Percentiles rank a stretch among this genome's conserved stretches.
Evolutionary conservation across 1,140 invertebrate genomes (phyloP).

Genomic region (Sinella curviseta): DNA sequence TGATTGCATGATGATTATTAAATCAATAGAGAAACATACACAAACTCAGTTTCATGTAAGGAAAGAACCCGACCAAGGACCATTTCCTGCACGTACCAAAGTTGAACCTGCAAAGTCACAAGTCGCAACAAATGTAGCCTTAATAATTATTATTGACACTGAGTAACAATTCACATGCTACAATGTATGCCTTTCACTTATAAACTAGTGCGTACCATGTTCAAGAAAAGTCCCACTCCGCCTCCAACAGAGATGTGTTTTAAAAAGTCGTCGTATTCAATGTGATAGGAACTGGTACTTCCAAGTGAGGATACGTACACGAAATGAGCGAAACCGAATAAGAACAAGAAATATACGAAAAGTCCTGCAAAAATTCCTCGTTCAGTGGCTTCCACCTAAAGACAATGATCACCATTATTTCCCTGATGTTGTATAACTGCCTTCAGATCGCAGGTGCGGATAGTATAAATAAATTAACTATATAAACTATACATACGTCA

Average conservation of each 20-base stretch:
- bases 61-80: neutral
- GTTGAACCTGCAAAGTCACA: neutral
- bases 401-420: no score
- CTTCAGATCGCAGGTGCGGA: no score
- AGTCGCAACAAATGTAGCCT: no score
- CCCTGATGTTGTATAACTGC: no score
- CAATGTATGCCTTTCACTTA: neutral
- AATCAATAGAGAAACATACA: neutral
- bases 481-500: slow-evolving; percentile 27
- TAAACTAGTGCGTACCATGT: slow-evolving; percentile 23
- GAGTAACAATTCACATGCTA: neutral
- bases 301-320: slow-evolving; percentile 24
- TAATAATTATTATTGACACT: no score
- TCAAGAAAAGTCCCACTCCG: slow-evolving; percentile 32
- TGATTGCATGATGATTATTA: no score
- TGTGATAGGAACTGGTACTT: neutral
- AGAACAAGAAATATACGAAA: slow-evolving; percentile 34
- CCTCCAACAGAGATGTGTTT: slow-evolving; percentile 19
- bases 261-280: slow-evolving; percentile 21
- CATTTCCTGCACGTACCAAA: slow-evolving; percentile 19
- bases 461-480: neutral
- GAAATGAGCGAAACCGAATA: slow-evolving; percentile 28
- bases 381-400: slow-evolving; percentile 28
- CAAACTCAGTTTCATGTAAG: neutral
- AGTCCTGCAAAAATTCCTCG: slow-evolving; percentile 34